Evolutionary conservation across 2,888 invertebrate species (phyloP).

Genomic region (Brenthis ino): DNA sequence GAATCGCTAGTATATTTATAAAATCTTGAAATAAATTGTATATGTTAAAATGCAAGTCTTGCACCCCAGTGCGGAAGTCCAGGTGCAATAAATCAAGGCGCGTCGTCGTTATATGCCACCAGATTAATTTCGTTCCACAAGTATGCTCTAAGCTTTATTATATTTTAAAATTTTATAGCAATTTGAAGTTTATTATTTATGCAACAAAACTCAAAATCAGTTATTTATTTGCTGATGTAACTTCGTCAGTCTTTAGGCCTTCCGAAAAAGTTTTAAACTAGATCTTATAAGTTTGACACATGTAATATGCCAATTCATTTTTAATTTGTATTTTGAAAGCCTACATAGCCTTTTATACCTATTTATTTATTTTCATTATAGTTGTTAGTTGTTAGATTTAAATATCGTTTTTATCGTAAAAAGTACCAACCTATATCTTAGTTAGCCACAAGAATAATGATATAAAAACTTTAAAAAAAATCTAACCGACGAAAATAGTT

Average conservation of each 20-base stretch:
- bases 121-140: constrained; percentile 47
- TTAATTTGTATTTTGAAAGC: too few species aligned
- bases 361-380: too few species aligned
- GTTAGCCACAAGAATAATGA: too few species aligned
- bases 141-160: constrained; percentile 42
- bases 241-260: background rate
- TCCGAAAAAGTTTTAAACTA: too few species aligned
- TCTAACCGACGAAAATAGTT: too few species aligned
- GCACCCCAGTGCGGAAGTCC: constrained; percentile 42
- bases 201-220: constrained; percentile 1
- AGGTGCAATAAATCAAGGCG: constrained; percentile 50
- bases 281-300: too few species aligned
- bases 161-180: constrained; percentile 31
- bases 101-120: constrained; percentile 41
- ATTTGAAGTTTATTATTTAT: constrained; percentile 2
- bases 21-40: background rate
- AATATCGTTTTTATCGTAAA: too few species aligned
- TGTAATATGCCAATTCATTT: too few species aligned
- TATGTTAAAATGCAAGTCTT: background rate
- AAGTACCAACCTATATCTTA: too few species aligned
- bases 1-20: background rate
- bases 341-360: too few species aligned
- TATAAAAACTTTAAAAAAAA: too few species aligned
- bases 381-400: too few species aligned
- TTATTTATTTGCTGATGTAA: constrained; percentile 7